Evolutionary conservation across 23 tunicate species (phyloP).

Genomic region (Phallusia fumigata): DNA sequence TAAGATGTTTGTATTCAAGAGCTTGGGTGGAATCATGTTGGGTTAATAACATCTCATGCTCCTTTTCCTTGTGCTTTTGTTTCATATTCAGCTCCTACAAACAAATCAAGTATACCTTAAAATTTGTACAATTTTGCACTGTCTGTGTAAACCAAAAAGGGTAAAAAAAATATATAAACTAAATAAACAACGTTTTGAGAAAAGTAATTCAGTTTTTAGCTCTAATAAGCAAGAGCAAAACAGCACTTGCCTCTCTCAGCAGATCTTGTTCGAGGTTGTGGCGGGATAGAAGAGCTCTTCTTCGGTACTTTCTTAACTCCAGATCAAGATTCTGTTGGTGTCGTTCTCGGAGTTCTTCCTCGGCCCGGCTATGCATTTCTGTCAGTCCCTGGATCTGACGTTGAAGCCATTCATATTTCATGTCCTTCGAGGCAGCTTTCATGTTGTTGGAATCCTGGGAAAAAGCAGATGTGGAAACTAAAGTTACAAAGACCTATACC

Average conservation of each 20-base stretch:
- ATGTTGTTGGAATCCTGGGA: constrained; percentile 50
- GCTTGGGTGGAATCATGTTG: constrained; percentile 94
- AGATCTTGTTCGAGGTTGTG: constrained; percentile 86
- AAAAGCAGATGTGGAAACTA: background rate
- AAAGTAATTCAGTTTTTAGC: too few species aligned
- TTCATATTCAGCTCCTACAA: constrained; percentile 84
- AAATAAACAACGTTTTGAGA: too few species aligned
- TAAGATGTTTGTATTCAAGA: constrained; percentile 81
- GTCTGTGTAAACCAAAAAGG: too few species aligned
- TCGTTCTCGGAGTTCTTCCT: constrained; percentile 64
- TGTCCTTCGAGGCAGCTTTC: constrained; percentile 35
- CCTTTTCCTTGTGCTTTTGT: constrained; percentile 85
- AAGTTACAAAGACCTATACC: too few species aligned
- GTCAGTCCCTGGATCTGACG: constrained; percentile 50
- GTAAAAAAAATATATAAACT: too few species aligned
- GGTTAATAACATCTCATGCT: constrained; percentile 66
- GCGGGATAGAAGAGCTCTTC: constrained; percentile 71
- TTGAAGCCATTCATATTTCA: constrained; percentile 57
- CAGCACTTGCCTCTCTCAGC: constrained; percentile 81
- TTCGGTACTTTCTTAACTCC: constrained; percentile 73
- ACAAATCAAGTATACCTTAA: too few species aligned
- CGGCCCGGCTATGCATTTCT: constrained; percentile 60
- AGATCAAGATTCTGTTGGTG: constrained; percentile 83
- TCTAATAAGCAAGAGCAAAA: too few species aligned
- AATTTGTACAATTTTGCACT: too few species aligned